Percentiles rank a stretch among this genome's conserved stretches.
Evolutionary conservation across 1,140 invertebrate genomes (phyloP).

Genomic region (Maconellicoccus hirsutus): DNA sequence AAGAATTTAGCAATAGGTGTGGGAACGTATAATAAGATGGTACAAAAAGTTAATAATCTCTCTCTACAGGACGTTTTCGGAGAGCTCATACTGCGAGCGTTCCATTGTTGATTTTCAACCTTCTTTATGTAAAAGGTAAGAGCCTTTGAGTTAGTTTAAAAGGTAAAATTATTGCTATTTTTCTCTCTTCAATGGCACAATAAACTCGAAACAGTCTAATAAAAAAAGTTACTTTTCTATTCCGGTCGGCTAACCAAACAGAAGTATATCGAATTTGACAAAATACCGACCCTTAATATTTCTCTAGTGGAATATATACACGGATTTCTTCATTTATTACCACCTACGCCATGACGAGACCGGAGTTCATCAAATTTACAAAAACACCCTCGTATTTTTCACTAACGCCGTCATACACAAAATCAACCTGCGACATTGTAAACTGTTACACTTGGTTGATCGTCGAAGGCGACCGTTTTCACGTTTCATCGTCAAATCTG

Average conservation of each 20-base stretch:
- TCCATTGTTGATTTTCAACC: conserved; percentile 11
- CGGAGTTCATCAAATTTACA: no score
- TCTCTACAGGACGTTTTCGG: conserved; percentile 11
- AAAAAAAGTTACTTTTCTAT: conserved; percentile 13
- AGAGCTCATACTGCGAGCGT: neutral
- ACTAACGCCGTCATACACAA: no score
- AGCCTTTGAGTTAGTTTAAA: neutral
- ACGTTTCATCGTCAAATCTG: no score
- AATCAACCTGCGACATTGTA: no score
- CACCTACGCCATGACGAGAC: neutral
- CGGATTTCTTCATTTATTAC: neutral
- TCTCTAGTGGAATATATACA: neutral
- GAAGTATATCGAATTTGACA: conserved; percentile 21
- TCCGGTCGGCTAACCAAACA: conserved; percentile 6
- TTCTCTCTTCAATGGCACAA: neutral
- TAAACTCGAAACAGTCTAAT: neutral
- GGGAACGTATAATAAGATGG: neutral
- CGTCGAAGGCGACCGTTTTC: no score
- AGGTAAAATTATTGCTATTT: conserved; percentile 13
- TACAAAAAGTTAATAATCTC: conserved; percentile 17
- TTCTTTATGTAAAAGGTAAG: neutral
- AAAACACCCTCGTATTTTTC: no score
- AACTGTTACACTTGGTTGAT: no score
- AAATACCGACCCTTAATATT: neutral
- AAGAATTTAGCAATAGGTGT: conserved; percentile 19